Conservation (phyloP, 2,113 vertebrate species). For the Tilapia sparmanii region DNA sequence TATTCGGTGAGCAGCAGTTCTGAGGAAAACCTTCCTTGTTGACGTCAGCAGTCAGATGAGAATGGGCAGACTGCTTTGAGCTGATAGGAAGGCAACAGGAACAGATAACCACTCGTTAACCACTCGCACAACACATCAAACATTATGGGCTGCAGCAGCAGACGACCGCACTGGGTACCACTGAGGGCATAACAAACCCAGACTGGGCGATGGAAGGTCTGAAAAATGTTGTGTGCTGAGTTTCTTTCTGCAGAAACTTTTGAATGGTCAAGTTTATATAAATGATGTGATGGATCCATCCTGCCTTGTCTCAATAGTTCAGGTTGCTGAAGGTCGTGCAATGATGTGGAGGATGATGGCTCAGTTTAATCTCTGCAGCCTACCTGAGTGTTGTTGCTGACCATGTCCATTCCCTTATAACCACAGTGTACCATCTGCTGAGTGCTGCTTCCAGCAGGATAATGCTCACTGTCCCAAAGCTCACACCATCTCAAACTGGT, state of each 20-base stretch:
- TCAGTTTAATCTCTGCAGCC: not conserved
- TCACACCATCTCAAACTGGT: not conserved
- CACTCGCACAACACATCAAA: not conserved
- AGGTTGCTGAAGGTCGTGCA: not conserved
- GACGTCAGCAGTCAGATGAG: not conserved
- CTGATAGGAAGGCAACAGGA: not conserved
- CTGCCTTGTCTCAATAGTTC: accelerated
- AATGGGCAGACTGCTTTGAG: not conserved
- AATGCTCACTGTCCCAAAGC: accelerated
- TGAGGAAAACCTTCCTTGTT: not conserved
- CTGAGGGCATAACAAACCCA: accelerated
- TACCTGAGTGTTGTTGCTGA: not conserved
- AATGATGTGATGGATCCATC: accelerated
- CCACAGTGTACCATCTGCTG: not conserved
- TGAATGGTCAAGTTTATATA: not conserved
- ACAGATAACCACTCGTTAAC: not conserved
- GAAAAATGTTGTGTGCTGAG: not conserved
- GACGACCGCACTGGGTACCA: accelerated
- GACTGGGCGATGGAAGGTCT: not conserved
- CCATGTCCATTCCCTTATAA: not conserved
- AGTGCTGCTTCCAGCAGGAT: not conserved
- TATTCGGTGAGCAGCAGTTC: not conserved
- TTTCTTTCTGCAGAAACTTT: not conserved
- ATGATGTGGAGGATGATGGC: not conserved
- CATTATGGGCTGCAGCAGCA: not conserved